Evolutionary conservation across 2,888 invertebrate species (phyloP).

Genomic region (Frankliniella fusca): DNA sequence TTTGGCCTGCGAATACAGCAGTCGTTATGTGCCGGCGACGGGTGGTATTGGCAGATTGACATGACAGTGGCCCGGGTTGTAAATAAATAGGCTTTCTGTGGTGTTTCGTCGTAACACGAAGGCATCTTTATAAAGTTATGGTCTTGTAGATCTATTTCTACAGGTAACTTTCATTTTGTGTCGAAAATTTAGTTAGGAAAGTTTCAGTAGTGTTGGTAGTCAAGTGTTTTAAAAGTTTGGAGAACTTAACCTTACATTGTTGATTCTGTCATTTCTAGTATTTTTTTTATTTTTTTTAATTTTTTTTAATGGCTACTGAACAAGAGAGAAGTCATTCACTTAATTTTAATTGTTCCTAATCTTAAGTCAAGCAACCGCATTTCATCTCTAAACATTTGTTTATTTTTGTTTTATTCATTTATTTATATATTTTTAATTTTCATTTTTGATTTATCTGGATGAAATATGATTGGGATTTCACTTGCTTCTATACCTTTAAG

Average conservation of each 20-base stretch:
- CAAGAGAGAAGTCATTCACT: no score
- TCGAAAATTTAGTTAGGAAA: neutral
- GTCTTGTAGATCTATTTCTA: neutral
- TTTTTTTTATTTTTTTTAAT: no score
- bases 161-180: neutral
- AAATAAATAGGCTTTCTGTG: slow-evolving; percentile 2
- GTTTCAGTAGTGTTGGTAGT: neutral
- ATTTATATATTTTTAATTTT: neutral
- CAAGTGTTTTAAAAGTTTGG: neutral
- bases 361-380: no score
- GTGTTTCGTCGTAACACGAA: neutral
- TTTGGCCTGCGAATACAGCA: no score
- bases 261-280: neutral
- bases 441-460: no score
- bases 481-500: no score
- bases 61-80: neutral
- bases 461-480: no score
- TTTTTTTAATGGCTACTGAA: no score
- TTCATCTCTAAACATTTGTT: no score
- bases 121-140: neutral
- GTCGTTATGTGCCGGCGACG: no score
- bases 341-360: no score
- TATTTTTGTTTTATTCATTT: neutral
- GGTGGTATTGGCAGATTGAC: no score
- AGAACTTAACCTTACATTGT: neutral